Evolutionary conservation across 2,113 vertebrate genomes (phyloP).

Genomic region (Etheostoma cragini): DNA sequence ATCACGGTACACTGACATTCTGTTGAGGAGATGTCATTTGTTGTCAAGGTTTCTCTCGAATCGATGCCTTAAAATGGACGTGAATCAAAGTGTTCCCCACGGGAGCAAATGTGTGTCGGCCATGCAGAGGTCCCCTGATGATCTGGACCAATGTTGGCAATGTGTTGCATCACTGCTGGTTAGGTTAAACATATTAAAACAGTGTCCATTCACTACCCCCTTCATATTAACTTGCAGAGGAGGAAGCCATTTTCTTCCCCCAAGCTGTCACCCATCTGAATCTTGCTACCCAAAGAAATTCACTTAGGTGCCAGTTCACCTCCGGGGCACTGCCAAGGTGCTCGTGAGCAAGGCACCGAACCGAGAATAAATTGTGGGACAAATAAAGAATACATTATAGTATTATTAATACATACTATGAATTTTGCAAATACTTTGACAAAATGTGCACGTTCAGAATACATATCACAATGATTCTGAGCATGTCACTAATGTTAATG

Average conservation of each 20-base stretch:
- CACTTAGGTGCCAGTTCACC: too few species aligned
- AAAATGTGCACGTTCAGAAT: too few species aligned
- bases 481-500: too few species aligned
- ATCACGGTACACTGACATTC: constrained; percentile 41
- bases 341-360: too few species aligned
- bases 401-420: too few species aligned
- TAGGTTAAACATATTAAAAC: constrained; percentile 34
- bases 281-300: too few species aligned
- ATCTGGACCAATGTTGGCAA: constrained; percentile 10
- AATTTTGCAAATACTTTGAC: too few species aligned
- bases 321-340: too few species aligned
- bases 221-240: background rate
- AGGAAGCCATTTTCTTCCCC: background rate
- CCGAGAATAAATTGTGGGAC: too few species aligned
- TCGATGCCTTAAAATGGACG: constrained; percentile 6
- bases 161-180: constrained; percentile 17
- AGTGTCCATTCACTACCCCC: constrained; percentile 2
- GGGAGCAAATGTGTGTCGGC: background rate
- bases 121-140: constrained; percentile 1
- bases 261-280: too few species aligned
- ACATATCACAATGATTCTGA: too few species aligned
- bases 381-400: too few species aligned
- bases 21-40: constrained; percentile 28
- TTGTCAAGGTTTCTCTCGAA: constrained; percentile 5
- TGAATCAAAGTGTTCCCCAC: constrained; percentile 29